phyloP scores from a whole-genome alignment of 2,797 vertebrate species.

The Acanthopagrus latus region DNA sequence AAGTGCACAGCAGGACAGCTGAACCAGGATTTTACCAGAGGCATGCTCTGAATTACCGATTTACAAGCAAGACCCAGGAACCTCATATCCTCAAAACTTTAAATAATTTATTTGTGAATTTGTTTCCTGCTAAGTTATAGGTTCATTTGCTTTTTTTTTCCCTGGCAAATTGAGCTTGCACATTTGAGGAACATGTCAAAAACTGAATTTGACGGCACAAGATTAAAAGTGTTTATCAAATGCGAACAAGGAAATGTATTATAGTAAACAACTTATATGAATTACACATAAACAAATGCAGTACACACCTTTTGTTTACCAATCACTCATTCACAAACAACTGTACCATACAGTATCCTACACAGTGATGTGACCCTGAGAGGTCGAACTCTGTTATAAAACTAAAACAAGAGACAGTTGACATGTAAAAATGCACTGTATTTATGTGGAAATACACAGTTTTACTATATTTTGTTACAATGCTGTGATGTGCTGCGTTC shows the following conservation, averaged over 20 bases:
- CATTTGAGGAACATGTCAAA: background rate
- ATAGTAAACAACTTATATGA: no score
- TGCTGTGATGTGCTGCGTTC: no score
- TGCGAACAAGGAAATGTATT: background rate
- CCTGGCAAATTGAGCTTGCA: background rate
- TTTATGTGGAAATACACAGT: background rate
- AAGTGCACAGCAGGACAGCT: conserved; percentile 14
- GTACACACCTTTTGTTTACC: background rate
- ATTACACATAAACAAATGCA: background rate
- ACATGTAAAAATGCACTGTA: background rate
- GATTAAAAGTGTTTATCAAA: background rate
- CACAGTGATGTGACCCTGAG: no score
- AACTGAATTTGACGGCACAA: background rate
- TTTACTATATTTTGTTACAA: no score
- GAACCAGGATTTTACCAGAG: conserved; percentile 22
- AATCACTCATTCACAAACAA: background rate
- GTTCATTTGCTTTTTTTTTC: background rate
- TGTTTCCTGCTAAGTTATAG: background rate
- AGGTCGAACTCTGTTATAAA: no score
- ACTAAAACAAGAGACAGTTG: background rate
- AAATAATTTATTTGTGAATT: background rate
- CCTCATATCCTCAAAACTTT: background rate
- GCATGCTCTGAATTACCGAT: conserved; percentile 18
- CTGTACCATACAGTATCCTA: no score
- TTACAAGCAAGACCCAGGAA: background rate